phyloP scores from a whole-genome alignment of 2,797 vertebrate genomes.

The Staurois parvus region DNA sequence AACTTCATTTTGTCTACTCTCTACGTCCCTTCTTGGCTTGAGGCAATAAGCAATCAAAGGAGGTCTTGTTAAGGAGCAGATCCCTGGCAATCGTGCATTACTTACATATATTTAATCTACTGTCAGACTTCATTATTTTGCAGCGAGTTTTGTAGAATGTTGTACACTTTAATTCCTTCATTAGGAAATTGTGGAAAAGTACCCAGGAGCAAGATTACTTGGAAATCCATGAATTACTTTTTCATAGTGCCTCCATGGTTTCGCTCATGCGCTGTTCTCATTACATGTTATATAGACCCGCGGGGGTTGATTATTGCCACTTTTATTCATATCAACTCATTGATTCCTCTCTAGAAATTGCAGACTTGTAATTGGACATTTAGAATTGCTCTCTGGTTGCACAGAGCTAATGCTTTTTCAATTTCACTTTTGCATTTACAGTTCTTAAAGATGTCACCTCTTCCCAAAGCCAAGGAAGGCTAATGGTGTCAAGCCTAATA shows the following conservation, averaged over 20 bases:
- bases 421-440: slow-evolving; percentile 5
- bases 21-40: background rate
- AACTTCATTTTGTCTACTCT: background rate
- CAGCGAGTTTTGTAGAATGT: background rate
- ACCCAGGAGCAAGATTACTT: slow-evolving; percentile 55
- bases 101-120: slow-evolving; percentile 9
- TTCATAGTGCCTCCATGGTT: slow-evolving; percentile 52
- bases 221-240: slow-evolving; percentile 55
- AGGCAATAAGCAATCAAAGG: slow-evolving; percentile 26
- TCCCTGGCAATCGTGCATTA: slow-evolving; percentile 30
- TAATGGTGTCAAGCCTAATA: slow-evolving; percentile 24
- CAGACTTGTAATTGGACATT: slow-evolving; percentile 42
- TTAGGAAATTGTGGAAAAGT: slow-evolving; percentile 35
- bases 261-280: slow-evolving; percentile 38
- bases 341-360: slow-evolving; percentile 46
- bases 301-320: slow-evolving; percentile 47
- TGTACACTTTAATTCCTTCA: slow-evolving; percentile 43
- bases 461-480: background rate
- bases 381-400: background rate
- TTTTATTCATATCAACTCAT: slow-evolving; percentile 54
- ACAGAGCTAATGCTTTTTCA: slow-evolving; percentile 30
- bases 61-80: background rate
- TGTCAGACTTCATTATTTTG: slow-evolving; percentile 32
- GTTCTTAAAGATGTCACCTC: slow-evolving; percentile 6
- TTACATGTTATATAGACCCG: slow-evolving; percentile 49